phyloP scores from a whole-genome alignment of 1,140 invertebrate species.

The Drosophila kepulauana region DNA sequence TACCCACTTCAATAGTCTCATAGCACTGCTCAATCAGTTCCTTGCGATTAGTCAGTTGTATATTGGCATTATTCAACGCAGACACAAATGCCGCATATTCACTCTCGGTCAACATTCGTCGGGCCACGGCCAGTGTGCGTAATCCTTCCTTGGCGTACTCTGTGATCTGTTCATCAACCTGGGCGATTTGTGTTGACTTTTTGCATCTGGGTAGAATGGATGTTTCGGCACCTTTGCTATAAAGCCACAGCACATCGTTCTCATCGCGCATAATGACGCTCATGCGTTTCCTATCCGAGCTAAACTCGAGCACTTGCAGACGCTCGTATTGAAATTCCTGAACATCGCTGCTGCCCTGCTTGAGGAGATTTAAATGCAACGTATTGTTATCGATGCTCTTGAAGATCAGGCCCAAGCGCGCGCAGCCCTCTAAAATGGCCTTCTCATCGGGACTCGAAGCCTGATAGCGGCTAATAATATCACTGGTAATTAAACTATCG shows the following conservation, averaged over 20 bases:
- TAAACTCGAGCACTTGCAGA: slow-evolving; percentile 98
- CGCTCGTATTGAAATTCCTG: slow-evolving; percentile 89
- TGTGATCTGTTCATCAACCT: slow-evolving; percentile 93
- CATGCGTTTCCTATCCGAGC: slow-evolving; percentile 97
- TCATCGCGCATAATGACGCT: slow-evolving; percentile 93
- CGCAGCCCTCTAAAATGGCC: slow-evolving; percentile 92
- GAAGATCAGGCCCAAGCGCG: slow-evolving; percentile 89
- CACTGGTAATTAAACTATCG: slow-evolving; percentile 30
- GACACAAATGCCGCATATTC: slow-evolving; percentile 82
- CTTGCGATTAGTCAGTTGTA: slow-evolving; percentile 55
- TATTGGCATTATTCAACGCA: slow-evolving; percentile 50
- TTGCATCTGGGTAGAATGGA: slow-evolving; percentile 88
- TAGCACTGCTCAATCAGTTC: slow-evolving; percentile 56
- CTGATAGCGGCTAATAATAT: slow-evolving; percentile 84
- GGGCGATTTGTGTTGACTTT: slow-evolving; percentile 86
- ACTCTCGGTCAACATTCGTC: slow-evolving; percentile 87
- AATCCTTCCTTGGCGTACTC: slow-evolving; percentile 95
- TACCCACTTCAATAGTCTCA: slow-evolving; percentile 65
- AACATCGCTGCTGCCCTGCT: slow-evolving; percentile 66
- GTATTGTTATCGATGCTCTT: slow-evolving; percentile 85
- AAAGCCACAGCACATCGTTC: slow-evolving; percentile 89
- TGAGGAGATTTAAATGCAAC: slow-evolving; percentile 40
- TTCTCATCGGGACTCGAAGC: slow-evolving; percentile 94
- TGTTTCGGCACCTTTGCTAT: slow-evolving; percentile 93
- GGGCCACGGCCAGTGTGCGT: slow-evolving; percentile 93